phyloP scores from a whole-genome alignment of 2,113 vertebrate genomes.

The Mola mola region DNA sequence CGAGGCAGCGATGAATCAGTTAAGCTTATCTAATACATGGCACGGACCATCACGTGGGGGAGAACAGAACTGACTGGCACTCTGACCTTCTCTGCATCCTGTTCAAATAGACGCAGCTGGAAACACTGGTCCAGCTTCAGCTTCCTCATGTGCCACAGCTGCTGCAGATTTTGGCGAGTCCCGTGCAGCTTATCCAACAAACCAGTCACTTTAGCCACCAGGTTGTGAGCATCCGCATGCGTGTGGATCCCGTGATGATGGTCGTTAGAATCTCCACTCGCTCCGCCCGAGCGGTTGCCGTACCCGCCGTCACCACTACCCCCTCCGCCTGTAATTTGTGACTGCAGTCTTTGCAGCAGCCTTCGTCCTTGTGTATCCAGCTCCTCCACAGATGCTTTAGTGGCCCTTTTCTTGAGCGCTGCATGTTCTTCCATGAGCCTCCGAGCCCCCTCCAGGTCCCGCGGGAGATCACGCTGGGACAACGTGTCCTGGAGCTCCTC shows the following conservation, averaged over 20 bases:
- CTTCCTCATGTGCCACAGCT: conserved; percentile 97
- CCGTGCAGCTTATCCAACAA: conserved; percentile 95
- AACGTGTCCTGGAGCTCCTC: conserved; percentile 97
- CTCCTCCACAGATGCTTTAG: conserved; percentile 95
- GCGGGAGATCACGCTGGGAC: conserved; percentile 93
- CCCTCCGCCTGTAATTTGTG: conserved; percentile 58
- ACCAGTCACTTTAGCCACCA: conserved; percentile 91
- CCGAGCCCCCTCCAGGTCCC: conserved; percentile 92
- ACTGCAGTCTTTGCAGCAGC: conserved; percentile 93
- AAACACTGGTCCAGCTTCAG: conserved; percentile 98
- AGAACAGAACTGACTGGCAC: background rate
- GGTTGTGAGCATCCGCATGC: conserved; percentile 88
- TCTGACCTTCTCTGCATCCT: conserved; percentile 97
- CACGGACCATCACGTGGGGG: too few relatives aligned
- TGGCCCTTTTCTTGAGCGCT: conserved; percentile 92
- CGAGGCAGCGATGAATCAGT: too few relatives aligned
- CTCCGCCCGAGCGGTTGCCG: conserved; percentile 54
- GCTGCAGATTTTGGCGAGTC: conserved; percentile 95
- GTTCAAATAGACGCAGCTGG: conserved; percentile 96
- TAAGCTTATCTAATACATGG: too few relatives aligned
- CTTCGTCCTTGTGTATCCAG: conserved; percentile 94
- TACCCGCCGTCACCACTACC: conserved; percentile 52
- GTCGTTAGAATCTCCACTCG: conserved; percentile 84
- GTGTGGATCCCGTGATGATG: conserved; percentile 79
- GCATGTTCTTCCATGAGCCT: conserved; percentile 96